phyloP scores from a whole-genome alignment of 1,140 invertebrate species.

The Tyrophagus putrescentiae region DNA sequence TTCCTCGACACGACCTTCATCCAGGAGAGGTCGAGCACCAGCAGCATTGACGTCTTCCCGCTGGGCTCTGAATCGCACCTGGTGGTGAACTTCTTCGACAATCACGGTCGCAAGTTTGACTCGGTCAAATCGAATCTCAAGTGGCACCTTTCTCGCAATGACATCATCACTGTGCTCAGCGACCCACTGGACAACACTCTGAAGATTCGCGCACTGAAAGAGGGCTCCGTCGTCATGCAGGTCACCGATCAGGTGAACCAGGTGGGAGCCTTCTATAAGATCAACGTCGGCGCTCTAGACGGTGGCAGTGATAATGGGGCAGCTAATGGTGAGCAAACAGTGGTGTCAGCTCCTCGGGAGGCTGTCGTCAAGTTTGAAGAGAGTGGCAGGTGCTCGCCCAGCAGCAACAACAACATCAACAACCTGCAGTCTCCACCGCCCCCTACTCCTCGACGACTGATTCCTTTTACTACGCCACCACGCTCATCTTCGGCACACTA shows the following conservation, averaged over 20 bases:
- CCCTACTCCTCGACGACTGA: too few species aligned
- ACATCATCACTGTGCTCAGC: conserved; percentile 1
- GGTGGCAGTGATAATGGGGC: too few species aligned
- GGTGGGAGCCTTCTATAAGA: not conserved
- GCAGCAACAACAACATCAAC: too few species aligned
- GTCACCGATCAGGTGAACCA: conserved; percentile 8
- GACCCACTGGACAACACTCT: not conserved
- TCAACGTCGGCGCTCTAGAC: not conserved
- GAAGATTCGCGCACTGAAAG: conserved; percentile 8
- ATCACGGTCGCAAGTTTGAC: conserved; percentile 8
- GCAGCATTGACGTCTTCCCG: conserved; percentile 5
- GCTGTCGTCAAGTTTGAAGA: too few species aligned
- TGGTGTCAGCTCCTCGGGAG: too few species aligned
- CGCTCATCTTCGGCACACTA: too few species aligned
- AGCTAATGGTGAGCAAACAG: too few species aligned
- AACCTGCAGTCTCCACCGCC: too few species aligned
- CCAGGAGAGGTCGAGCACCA: not conserved
- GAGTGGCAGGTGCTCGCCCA: too few species aligned
- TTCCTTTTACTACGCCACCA: too few species aligned
- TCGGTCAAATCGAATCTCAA: conserved; percentile 7
- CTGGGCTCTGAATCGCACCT: conserved; percentile 11
- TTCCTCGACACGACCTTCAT: not conserved
- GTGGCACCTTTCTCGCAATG: conserved; percentile 5
- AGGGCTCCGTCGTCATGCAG: not conserved
- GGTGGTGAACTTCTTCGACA: not conserved